phyloP scores from a whole-genome alignment of 2,888 invertebrate genomes.

The Tupiocoris notatus region DNA sequence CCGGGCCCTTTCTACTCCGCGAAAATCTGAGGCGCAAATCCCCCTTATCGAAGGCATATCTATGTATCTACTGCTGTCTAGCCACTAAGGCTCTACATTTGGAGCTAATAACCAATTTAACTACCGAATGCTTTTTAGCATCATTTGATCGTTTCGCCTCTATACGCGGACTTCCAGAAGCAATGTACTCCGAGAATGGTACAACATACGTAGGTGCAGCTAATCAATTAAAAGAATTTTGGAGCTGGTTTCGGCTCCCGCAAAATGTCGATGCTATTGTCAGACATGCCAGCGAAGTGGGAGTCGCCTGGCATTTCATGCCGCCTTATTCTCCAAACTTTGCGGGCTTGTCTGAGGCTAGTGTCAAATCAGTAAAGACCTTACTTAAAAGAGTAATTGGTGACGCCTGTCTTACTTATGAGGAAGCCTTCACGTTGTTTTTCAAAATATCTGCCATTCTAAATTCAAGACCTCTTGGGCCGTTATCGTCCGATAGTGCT shows the following conservation, averaged over 20 bases:
- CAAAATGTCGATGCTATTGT: too few relatives aligned
- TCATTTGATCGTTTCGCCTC: too few relatives aligned
- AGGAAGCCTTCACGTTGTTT: too few relatives aligned
- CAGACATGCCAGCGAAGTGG: too few relatives aligned
- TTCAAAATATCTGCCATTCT: slow-evolving; percentile 50
- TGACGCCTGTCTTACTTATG: slow-evolving; percentile 43
- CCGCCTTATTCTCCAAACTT: slow-evolving; percentile 48
- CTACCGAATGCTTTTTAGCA: too few relatives aligned
- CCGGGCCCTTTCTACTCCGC: too few relatives aligned
- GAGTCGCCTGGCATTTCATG: slow-evolving; percentile 49
- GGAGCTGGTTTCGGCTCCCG: too few relatives aligned
- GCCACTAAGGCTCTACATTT: slow-evolving; percentile 49
- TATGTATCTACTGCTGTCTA: too few relatives aligned
- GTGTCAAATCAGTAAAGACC: slow-evolving; percentile 50
- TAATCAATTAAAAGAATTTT: too few relatives aligned
- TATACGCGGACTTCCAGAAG: slow-evolving; percentile 47
- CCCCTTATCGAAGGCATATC: too few relatives aligned
- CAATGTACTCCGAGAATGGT: slow-evolving; percentile 50
- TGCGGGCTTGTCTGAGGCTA: slow-evolving; percentile 8
- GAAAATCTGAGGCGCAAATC: too few relatives aligned
- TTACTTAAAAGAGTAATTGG: slow-evolving; percentile 49
- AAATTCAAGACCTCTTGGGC: slow-evolving; percentile 51
- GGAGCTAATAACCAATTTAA: slow-evolving; percentile 48
- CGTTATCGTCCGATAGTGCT: slow-evolving; percentile 48
- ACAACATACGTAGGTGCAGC: slow-evolving; percentile 50